Evolutionary conservation across 1,140 invertebrate species (phyloP), one percentile per base, ranked within the genome.

Genomic region (Bursaphelenchus mucronatus): DNA sequence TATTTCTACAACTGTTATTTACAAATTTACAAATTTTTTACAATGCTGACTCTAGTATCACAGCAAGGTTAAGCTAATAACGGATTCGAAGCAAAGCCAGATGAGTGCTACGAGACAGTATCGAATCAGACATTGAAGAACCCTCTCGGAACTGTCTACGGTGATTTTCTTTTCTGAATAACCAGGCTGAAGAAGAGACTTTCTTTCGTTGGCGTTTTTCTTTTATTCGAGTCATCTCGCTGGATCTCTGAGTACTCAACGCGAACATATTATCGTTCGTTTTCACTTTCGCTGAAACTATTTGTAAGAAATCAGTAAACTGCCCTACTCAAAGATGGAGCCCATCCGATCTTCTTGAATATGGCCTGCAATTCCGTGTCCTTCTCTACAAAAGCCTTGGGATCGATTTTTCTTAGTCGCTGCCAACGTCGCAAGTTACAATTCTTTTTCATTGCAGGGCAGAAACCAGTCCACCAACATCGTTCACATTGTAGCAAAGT

Each of bases 401-500:
- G 13, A 51, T n/a, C 15, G n/a, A 64, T 17, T 8, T 30, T 30
- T 13, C 47, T 21, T 30, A 61, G 59, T 2, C 61, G 19, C 15
- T 64, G 63, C 63, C 63, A 64, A 30, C 50, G 15, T 8, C 63
- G 19, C 17, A 64, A n/a, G 8, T 46, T 15, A 50, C 21, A 62
- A 30, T 61, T 61, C 21, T 56, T 5, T 9, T 63, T 63, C 15
- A 61, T 46, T n/a, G n/a, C 3, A 3, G 15, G n/a, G 19, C 63
- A 63, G 41, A 40, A 55, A 9, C 63, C 63, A 7, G 55, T 62
- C 63, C 63, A 64, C 56, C 55, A 64, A 64, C 50, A 63, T 21
- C 51, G 61, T 40, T 64, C 63, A 51, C 63, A 64, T 8, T 19
- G 9, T 17, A 64, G 9, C 51, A 44, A 8, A 47, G 58, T 30